Percentiles rank a stretch among this genome's conserved stretches.
Evolutionary conservation across 2,797 vertebrate genomes (phyloP).

Genomic region (Ctenosaura bakeri): DNA sequence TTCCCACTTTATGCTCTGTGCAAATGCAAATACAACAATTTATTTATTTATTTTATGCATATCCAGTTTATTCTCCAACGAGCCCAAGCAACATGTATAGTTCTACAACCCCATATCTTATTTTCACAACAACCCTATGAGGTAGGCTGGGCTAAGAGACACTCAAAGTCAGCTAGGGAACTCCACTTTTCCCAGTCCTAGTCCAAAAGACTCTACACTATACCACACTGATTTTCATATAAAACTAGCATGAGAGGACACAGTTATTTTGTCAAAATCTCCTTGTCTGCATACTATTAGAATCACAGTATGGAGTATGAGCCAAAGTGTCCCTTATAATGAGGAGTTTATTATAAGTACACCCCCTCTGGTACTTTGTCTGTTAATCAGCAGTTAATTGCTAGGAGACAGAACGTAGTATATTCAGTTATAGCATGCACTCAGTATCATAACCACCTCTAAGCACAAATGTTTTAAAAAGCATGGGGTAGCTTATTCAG

Average conservation of each 20-base stretch:
- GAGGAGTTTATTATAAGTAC: neutral
- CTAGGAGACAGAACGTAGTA: neutral
- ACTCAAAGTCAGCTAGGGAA: neutral
- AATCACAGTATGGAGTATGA: neutral
- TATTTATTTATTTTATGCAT: constrained; percentile 4
- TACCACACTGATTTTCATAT: neutral
- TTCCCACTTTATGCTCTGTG: too few relatives aligned
- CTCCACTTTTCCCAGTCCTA: neutral
- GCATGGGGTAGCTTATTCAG: neutral
- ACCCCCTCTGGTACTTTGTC: neutral
- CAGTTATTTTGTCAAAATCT: neutral
- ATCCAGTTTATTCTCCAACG: neutral
- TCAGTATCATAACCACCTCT: neutral
- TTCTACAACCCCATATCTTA: neutral
- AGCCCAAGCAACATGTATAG: neutral
- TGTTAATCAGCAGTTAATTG: neutral
- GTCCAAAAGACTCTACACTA: neutral
- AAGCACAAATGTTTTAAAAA: neutral
- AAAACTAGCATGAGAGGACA: neutral
- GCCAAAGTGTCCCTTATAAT: neutral
- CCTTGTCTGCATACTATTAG: neutral
- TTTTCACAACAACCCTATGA: neutral
- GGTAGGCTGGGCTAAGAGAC: neutral
- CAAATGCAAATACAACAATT: too few relatives aligned
- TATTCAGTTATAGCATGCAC: constrained; percentile 6